Base-by-base conservation (phyloP, 2,113 vertebrate species). In the Corynorhinus townsendii region DNA sequence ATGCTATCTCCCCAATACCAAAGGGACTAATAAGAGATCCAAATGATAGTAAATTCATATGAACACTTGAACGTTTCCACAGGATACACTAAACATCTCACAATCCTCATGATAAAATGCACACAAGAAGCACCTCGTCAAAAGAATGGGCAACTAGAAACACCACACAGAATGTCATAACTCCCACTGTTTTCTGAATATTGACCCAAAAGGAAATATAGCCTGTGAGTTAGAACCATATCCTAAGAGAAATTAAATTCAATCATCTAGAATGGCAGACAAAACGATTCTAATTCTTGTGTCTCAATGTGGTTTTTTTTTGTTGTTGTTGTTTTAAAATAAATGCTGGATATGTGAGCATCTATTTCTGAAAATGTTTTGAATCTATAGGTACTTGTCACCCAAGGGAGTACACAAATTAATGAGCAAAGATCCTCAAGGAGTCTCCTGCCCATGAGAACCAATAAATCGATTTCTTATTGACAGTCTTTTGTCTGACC, bases 401-500 rank as follows among this genome's bases (percentile, higher is more conserved):
- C 38, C 84, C 49, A 49, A 76, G 10, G n/a, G 2, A 86, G 6
- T 2, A 89, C 35, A 79, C 62, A 79, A 73, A 90, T 20, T n/a
- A 83, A 9, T 62, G 52, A 54, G 43, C 56, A 64, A 75, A 84
- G 64, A 33, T 30, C 5, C 83, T 84, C 35, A 28, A 68, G 38
- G 26, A 73, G 11, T 71, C 66, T 45, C 24, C 77, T 62, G 11
- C 77, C 77, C 33, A 19, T 14, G 52, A 96, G 49, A 90, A 64
- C 17, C 80, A 73, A 6, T 11, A 8, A 26, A 12, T n/a, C 56
- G 66, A 38, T 56, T 86, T 86, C 20, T 6, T 77, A 45, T 0
- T 15, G 12, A 92, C 45, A 47, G 45, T 38, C 75, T 69, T 96
- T 71, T 43, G 91, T 97, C 98, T 98, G 97, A 99, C 99, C 99